A percentile compares a stretch with the other conserved stretches of the same genome.
phyloP scores from a whole-genome alignment of 2,888 invertebrate genomes.

The Adelphocoris suturalis region DNA sequence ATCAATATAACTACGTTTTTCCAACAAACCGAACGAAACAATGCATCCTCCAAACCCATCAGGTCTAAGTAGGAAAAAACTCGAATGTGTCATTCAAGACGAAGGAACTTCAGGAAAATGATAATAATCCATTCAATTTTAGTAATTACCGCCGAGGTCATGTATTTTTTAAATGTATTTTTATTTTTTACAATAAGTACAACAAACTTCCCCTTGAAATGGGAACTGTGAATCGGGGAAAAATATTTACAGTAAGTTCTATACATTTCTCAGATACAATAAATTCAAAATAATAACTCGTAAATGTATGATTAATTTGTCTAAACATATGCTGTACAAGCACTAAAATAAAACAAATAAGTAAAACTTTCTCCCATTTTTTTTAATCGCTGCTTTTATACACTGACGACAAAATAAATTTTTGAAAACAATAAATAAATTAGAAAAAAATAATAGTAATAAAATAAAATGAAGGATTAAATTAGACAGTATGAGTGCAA shows the following conservation, averaged over 20 bases:
- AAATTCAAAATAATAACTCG: not conserved
- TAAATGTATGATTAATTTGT: slow-evolving; percentile 30
- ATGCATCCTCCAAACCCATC: too few species aligned
- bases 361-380: not conserved
- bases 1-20: too few species aligned
- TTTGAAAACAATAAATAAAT: not conserved
- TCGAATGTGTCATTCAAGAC: too few species aligned
- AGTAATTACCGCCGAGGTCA: slow-evolving; percentile 58
- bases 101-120: not conserved
- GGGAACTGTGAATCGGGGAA: slow-evolving; percentile 43
- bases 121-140: slow-evolving; percentile 23
- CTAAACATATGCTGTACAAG: slow-evolving; percentile 42
- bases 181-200: slow-evolving; percentile 61
- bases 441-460: not conserved
- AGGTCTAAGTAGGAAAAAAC: too few species aligned
- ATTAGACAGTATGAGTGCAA: not conserved
- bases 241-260: slow-evolving; percentile 50
- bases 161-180: slow-evolving; percentile 46
- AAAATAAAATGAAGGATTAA: not conserved
- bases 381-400: too few species aligned
- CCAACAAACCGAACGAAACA: too few species aligned
- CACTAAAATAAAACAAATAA: slow-evolving; percentile 29
- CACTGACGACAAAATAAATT: too few species aligned
- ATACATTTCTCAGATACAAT: slow-evolving; percentile 31
- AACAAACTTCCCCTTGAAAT: slow-evolving; percentile 52